phyloP scores from a whole-genome alignment of 2,113 vertebrate species.

The Echinops telfairi region DNA sequence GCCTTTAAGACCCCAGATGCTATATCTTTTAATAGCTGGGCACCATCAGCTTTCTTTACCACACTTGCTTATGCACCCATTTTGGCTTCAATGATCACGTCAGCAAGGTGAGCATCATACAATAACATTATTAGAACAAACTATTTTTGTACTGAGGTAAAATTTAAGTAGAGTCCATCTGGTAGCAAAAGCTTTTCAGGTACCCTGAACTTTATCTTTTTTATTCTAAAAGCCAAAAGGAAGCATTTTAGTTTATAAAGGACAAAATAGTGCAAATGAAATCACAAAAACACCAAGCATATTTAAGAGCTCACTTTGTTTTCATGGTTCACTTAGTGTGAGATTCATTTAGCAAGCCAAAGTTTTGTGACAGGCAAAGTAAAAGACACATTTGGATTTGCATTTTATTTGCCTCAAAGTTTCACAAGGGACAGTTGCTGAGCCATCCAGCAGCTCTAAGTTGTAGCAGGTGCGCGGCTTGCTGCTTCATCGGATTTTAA shows the following conservation, averaged over 20 bases:
- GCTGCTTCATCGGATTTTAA: slow-evolving; percentile 74
- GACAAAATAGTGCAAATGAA: background rate
- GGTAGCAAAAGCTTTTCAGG: background rate
- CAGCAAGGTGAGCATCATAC: too few species aligned
- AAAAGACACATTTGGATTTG: slow-evolving; percentile 11
- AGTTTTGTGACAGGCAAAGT: slow-evolving; percentile 32
- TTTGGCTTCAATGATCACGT: too few species aligned
- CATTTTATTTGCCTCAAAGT: slow-evolving; percentile 23
- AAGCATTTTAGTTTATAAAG: slow-evolving; percentile 26
- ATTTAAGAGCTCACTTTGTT: slow-evolving; percentile 19
- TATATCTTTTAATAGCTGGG: too few species aligned
- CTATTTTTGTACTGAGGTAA: too few species aligned
- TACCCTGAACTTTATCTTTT: slow-evolving; percentile 8
- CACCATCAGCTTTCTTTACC: too few species aligned
- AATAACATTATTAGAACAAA: too few species aligned
- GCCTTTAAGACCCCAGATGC: too few species aligned
- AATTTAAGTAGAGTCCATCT: too few species aligned
- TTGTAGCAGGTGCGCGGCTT: slow-evolving; percentile 63
- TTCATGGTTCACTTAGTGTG: slow-evolving; percentile 53
- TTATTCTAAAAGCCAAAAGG: background rate
- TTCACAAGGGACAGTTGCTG: slow-evolving; percentile 1
- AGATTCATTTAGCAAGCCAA: slow-evolving; percentile 32
- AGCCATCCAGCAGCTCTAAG: slow-evolving; percentile 39
- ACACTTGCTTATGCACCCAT: too few species aligned
- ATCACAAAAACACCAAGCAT: background rate